A percentile compares a stretch with the other conserved stretches of the same genome.
These are phyloP conservation scores for Planococcus citri DNA, from an alignment of 1,140 invertebrate genomes.

Conservation along the genomic window DNA sequence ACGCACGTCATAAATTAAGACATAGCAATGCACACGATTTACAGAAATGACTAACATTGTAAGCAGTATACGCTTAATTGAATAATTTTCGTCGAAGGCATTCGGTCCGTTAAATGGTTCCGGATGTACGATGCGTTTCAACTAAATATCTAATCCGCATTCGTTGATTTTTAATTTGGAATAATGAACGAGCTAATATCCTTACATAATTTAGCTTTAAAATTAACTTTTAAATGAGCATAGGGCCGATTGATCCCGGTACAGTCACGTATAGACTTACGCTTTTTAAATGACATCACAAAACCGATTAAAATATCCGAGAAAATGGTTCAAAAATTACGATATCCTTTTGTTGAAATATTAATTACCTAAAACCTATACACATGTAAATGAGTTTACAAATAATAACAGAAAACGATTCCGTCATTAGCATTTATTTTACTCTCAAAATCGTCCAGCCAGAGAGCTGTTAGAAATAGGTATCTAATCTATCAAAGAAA, in stretches of 20 bases:
- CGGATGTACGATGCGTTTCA: not conserved
- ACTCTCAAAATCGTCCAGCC: not conserved
- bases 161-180: not conserved
- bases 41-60: no score
- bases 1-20: no score
- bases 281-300: not conserved
- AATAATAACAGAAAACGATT: no score
- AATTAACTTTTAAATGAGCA: not conserved
- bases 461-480: not conserved
- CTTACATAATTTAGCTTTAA: not conserved
- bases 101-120: not conserved
- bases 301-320: no score
- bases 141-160: not conserved
- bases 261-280: not conserved
- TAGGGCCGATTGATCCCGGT: not conserved
- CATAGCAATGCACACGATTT: no score
- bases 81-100: not conserved
- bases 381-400: no score
- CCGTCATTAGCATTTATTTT: not conserved
- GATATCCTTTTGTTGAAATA: no score
- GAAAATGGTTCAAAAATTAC: no score
- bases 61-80: no score
- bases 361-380: no score
- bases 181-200: not conserved
- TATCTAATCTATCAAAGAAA: no score